Evolutionary conservation across 2,113 vertebrate genomes (phyloP).

Genomic region (Gobius niger): DNA sequence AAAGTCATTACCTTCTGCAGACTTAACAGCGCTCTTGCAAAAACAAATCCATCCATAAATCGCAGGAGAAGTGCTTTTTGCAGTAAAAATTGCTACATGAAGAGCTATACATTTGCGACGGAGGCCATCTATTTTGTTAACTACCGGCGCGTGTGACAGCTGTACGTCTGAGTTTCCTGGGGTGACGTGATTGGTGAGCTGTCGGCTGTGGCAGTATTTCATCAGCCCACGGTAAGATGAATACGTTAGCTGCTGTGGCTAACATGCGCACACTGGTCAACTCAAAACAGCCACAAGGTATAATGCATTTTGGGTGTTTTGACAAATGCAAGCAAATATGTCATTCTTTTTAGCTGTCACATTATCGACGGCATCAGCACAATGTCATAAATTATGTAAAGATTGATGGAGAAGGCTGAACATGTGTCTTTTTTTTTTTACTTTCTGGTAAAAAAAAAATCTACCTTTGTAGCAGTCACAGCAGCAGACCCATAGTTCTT

Average conservation of each 20-base stretch:
- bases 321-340: conserved; percentile 31
- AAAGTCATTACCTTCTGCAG: background rate
- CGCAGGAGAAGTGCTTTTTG: conserved; percentile 7
- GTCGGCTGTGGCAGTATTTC: conserved; percentile 54
- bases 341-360: conserved; percentile 27
- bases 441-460: background rate
- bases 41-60: conserved; percentile 13
- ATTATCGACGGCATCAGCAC: conserved; percentile 8
- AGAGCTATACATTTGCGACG: conserved; percentile 43
- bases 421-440: background rate
- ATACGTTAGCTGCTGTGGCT: conserved; percentile 10
- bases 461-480: no score
- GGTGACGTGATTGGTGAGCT: conserved; percentile 67
- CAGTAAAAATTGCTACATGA: conserved; percentile 37
- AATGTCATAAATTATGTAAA: background rate
- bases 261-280: background rate
- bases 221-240: conserved; percentile 43
- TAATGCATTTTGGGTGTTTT: conserved; percentile 22
- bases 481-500: no score
- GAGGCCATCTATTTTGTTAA: conserved; percentile 32
- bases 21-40: conserved; percentile 3
- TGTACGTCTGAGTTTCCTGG: conserved; percentile 43
- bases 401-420: background rate
- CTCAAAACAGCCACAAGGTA: conserved; percentile 12
- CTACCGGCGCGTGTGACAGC: conserved; percentile 58